Evolutionary conservation across 2,797 vertebrate species (phyloP).

Genomic region (Cetoscarus ocellatus): DNA sequence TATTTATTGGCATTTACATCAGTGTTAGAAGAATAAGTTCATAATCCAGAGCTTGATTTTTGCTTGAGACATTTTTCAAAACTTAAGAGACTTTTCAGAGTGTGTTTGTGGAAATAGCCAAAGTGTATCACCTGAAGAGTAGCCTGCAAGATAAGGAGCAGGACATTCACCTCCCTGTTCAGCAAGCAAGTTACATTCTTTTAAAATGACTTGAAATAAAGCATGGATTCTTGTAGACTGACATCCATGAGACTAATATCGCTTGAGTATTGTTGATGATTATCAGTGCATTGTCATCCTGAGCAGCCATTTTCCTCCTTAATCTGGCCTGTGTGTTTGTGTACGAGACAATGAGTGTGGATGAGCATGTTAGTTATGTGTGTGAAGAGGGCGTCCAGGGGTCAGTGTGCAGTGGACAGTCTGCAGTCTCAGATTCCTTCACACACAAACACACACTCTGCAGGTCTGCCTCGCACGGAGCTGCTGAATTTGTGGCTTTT

Average conservation of each 20-base stretch:
- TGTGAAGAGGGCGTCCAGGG: constrained; percentile 57
- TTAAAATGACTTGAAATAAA: background rate
- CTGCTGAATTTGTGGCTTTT: constrained; percentile 72
- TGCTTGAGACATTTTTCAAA: too few species aligned
- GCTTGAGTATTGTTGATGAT: background rate
- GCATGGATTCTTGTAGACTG: background rate
- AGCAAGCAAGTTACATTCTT: background rate
- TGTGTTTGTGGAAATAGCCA: too few species aligned
- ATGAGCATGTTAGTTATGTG: constrained; percentile 43
- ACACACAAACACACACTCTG: constrained; percentile 25
- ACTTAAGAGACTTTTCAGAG: too few species aligned
- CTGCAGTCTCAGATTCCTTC: constrained; percentile 55
- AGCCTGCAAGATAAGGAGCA: background rate
- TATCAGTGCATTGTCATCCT: background rate
- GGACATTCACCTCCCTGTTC: background rate
- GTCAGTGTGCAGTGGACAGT: constrained; percentile 64
- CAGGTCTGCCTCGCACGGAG: constrained; percentile 65
- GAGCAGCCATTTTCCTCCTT: background rate
- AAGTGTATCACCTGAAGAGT: background rate
- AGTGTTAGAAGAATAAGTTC: too few species aligned
- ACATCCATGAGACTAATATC: background rate
- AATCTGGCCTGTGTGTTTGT: background rate
- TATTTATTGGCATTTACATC: background rate
- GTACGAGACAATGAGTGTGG: constrained; percentile 19
- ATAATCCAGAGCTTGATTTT: too few species aligned